Conservation (phyloP, 2,797 vertebrate genomes). For the Loris lydekkerianus region DNA sequence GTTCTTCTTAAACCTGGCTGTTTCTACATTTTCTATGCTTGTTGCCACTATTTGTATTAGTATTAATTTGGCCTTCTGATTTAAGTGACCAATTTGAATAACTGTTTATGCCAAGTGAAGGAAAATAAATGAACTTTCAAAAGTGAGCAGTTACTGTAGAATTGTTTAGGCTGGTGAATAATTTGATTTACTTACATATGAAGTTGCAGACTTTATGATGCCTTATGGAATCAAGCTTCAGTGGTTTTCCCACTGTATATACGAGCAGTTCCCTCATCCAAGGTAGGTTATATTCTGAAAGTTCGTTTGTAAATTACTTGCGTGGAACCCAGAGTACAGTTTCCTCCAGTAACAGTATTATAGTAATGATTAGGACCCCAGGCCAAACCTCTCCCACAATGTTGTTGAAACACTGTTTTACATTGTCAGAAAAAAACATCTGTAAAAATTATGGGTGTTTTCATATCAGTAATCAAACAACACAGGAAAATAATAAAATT, state of each 20-base stretch:
- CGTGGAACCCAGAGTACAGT: slow-evolving; percentile 40
- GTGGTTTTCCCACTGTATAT: background rate
- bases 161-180: slow-evolving; percentile 23
- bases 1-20: background rate
- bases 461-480: slow-evolving; percentile 68
- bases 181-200: background rate
- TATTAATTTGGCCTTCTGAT: slow-evolving; percentile 43
- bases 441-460: slow-evolving; percentile 66
- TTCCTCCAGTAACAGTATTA: background rate
- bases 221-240: background rate
- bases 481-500: slow-evolving; percentile 71
- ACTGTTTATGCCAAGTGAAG: slow-evolving; percentile 35
- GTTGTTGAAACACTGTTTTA: slow-evolving; percentile 55
- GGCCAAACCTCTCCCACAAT: background rate
- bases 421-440: slow-evolving; percentile 31
- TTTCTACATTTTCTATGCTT: slow-evolving; percentile 5
- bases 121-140: slow-evolving; percentile 23
- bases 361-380: background rate
- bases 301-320: slow-evolving; percentile 58
- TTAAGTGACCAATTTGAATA: slow-evolving; percentile 15
- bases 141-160: slow-evolving; percentile 12
- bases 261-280: background rate
- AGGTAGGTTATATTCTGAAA: background rate
- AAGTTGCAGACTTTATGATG: slow-evolving; percentile 9
- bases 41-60: slow-evolving; percentile 46